A percentile compares a stretch with the other conserved stretches of the same genome.
These are phyloP conservation scores for Gadopsis bispinosus DNA, from an alignment of 2,797 vertebrate genomes.

Conservation along the genomic window DNA sequence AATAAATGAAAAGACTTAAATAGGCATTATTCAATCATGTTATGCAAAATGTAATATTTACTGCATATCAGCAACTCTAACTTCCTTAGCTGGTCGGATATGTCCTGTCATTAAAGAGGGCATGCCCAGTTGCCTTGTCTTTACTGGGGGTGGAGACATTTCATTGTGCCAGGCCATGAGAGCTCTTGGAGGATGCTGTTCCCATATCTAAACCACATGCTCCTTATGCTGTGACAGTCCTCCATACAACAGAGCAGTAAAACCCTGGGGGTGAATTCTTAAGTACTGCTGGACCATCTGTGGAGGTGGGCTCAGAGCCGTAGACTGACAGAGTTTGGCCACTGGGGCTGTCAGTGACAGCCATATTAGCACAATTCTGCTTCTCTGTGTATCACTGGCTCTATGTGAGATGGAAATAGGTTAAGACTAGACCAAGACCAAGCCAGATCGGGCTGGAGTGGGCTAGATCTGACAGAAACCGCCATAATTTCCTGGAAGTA, in stretches of 20 bases:
- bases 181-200: conserved; percentile 82
- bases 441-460: conserved; percentile 70
- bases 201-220: conserved; percentile 87
- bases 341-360: conserved; percentile 77
- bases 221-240: conserved; percentile 84
- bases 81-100: conserved; percentile 48
- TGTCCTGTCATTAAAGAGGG: conserved; percentile 72
- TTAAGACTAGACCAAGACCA: conserved; percentile 69
- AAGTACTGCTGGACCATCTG: conserved; percentile 84
- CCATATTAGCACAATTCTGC: conserved; percentile 71
- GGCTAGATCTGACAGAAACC: conserved; percentile 88
- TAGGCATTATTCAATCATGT: conserved; percentile 18
- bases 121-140: conserved; percentile 71
- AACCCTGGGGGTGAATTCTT: conserved; percentile 85
- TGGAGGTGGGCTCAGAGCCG: conserved; percentile 79
- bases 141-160: conserved; percentile 75
- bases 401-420: conserved; percentile 76
- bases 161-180: conserved; percentile 82
- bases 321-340: conserved; percentile 79
- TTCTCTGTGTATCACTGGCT: conserved; percentile 58
- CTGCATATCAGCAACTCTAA: conserved; percentile 25
- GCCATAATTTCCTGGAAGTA: conserved; percentile 90
- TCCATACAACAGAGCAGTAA: conserved; percentile 86
- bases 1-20: conserved; percentile 37
- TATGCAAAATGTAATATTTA: conserved; percentile 10